Evolutionary conservation across 1,140 invertebrate species (phyloP).

Genomic region (Drosophila sulfurigaster): DNA sequence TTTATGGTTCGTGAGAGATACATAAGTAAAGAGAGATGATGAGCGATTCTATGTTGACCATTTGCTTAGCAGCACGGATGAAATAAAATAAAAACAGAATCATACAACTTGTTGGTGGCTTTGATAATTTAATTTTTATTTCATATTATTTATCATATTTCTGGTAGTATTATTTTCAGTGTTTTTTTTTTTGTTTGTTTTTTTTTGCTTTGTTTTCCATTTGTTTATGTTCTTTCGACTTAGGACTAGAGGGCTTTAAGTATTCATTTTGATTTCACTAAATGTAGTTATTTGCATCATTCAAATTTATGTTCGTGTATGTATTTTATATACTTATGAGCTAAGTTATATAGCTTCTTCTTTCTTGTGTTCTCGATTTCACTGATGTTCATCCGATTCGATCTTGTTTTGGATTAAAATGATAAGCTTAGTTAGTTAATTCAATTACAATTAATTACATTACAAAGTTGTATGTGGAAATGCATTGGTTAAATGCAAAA

Average conservation of each 20-base stretch:
- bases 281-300: constrained; percentile 69
- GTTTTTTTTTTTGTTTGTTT: constrained; percentile 15
- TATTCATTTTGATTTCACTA: constrained; percentile 77
- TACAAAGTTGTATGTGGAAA: constrained; percentile 74
- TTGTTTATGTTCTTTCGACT: constrained; percentile 49
- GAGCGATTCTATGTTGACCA: background rate
- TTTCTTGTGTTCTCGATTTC: constrained; percentile 16
- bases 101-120: constrained; percentile 32
- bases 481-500: constrained; percentile 81
- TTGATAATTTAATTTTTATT: constrained; percentile 73
- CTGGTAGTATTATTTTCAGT: constrained; percentile 40
- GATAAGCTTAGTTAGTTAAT: constrained; percentile 55
- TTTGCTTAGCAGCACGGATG: background rate
- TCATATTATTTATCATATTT: constrained; percentile 43
- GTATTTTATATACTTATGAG: constrained; percentile 15
- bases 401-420: constrained; percentile 39
- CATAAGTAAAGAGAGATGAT: background rate
- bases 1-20: background rate
- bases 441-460: constrained; percentile 78
- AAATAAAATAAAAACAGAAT: background rate
- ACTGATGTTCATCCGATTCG: background rate
- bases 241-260: constrained; percentile 73
- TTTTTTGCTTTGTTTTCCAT: constrained; percentile 27
- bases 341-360: constrained; percentile 21
- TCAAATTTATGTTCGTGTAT: constrained; percentile 19